These are phyloP conservation scores for Epiblema foenella DNA, from an alignment of 2,888 invertebrate genomes.

Conservation along the genomic window DNA sequence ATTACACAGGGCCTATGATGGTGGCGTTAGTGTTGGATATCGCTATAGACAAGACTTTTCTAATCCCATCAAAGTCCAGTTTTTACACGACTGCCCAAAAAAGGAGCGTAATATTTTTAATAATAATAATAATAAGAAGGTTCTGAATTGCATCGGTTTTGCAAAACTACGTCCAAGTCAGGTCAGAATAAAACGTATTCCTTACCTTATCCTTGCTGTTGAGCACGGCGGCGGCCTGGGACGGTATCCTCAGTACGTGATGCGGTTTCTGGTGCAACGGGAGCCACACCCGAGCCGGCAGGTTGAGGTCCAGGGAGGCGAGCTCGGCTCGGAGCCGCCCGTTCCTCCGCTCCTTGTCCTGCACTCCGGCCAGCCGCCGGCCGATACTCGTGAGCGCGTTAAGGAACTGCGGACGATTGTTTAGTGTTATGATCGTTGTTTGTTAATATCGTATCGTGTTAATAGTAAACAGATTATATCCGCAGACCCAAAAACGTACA, in stretches of 20 bases:
- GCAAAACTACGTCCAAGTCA: no score
- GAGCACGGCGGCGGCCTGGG: conserved; percentile 98
- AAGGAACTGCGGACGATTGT: conserved; percentile 66
- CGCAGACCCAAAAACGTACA: no score
- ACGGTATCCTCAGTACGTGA: conserved; percentile 98
- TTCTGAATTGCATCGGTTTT: no score
- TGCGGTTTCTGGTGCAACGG: conserved; percentile 96
- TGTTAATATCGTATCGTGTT: background rate
- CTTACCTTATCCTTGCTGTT: conserved; percentile 97
- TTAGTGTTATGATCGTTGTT: background rate
- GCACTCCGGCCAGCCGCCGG: conserved; percentile 72
- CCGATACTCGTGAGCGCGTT: conserved; percentile 76
- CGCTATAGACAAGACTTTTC: no score
- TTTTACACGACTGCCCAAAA: no score
- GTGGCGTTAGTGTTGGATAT: background rate
- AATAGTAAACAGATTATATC: background rate
- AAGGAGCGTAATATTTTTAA: no score
- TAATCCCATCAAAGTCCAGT: no score
- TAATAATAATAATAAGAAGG: no score
- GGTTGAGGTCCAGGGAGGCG: conserved; percentile 96
- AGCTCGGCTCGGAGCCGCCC: conserved; percentile 96
- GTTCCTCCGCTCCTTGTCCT: conserved; percentile 92
- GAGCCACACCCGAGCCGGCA: conserved; percentile 99
- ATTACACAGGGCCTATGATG: background rate
- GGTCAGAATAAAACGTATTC: background rate